phyloP scores from a whole-genome alignment of 2,113 vertebrate genomes.

The Gymnogyps californianus region DNA sequence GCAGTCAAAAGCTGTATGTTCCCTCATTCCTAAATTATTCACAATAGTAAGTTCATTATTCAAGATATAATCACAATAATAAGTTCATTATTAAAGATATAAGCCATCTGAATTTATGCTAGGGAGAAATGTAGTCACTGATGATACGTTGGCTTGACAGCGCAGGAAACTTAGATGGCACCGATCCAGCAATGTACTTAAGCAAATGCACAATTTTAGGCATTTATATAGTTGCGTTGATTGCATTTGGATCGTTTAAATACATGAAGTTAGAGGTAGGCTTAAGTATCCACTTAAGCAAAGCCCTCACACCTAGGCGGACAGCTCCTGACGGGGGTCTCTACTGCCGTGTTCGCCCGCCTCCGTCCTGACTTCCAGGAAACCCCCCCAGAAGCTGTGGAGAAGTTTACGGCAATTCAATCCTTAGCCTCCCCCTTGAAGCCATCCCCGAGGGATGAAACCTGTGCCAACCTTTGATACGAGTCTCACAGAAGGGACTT shows the following conservation, averaged over 20 bases:
- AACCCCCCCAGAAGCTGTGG: neutral
- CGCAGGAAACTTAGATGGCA: neutral
- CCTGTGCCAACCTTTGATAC: fast-evolving
- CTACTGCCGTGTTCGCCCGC: fast-evolving
- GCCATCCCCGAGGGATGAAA: neutral
- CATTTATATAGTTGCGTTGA: fast-evolving
- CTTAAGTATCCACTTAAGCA: neutral
- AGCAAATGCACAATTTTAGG: neutral
- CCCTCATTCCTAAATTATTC: neutral
- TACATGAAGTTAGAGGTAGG: fast-evolving
- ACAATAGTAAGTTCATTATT: neutral
- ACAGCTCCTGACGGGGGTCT: fast-evolving
- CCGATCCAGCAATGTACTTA: neutral
- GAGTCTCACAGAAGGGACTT: too few species aligned
- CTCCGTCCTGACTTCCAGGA: fast-evolving
- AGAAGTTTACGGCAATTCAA: neutral
- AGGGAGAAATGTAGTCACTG: neutral
- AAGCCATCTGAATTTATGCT: neutral
- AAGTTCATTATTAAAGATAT: neutral
- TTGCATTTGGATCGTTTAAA: too few species aligned
- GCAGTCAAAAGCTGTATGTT: neutral
- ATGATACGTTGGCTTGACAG: neutral
- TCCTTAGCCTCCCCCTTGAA: too few species aligned
- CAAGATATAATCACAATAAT: neutral
- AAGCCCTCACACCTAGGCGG: fast-evolving